These are phyloP conservation scores for Colistium nudipinnis DNA, from an alignment of 2,113 vertebrate species.

Conservation along the genomic window DNA sequence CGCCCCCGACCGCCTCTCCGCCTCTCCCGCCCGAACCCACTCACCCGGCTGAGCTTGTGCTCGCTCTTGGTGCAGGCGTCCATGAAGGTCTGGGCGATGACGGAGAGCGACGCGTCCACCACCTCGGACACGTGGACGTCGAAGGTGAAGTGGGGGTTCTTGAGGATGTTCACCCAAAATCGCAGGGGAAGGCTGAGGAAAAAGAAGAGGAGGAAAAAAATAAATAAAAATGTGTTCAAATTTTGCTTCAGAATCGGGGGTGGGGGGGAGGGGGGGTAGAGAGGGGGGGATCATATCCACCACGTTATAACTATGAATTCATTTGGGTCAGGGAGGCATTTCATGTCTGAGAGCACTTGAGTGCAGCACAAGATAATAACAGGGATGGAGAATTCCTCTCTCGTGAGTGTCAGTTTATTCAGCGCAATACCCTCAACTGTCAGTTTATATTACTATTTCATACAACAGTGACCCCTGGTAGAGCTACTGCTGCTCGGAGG, in stretches of 20 bases:
- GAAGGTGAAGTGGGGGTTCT: conserved; percentile 98
- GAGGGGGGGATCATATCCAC: conserved; percentile 23
- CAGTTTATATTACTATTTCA: conserved; percentile 46
- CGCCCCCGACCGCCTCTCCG: not conserved
- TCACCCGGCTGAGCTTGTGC: conserved; percentile 98
- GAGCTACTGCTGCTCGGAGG: conserved; percentile 6
- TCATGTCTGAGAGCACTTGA: conserved; percentile 45
- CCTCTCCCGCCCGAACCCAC: conserved; percentile 40
- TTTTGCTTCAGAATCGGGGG: conserved; percentile 9
- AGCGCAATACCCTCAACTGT: conserved; percentile 45
- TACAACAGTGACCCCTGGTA: conserved; percentile 34
- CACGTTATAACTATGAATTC: conserved; percentile 29
- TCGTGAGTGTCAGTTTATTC: conserved; percentile 52
- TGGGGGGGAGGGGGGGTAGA: too few species aligned
- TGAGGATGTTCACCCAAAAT: conserved; percentile 99
- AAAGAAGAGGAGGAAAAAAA: not conserved
- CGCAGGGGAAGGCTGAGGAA: conserved; percentile 89
- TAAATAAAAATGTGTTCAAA: not conserved
- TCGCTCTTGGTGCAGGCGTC: conserved; percentile 98
- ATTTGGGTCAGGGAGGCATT: conserved; percentile 35
- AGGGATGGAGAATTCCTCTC: conserved; percentile 41
- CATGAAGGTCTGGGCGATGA: conserved; percentile 99
- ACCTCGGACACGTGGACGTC: conserved; percentile 97
- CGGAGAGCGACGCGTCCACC: conserved; percentile 96
- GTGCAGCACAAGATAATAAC: conserved; percentile 54